Evolutionary conservation across 2,797 vertebrate species (phyloP).

Genomic region (Benthosema pterotum): DNA sequence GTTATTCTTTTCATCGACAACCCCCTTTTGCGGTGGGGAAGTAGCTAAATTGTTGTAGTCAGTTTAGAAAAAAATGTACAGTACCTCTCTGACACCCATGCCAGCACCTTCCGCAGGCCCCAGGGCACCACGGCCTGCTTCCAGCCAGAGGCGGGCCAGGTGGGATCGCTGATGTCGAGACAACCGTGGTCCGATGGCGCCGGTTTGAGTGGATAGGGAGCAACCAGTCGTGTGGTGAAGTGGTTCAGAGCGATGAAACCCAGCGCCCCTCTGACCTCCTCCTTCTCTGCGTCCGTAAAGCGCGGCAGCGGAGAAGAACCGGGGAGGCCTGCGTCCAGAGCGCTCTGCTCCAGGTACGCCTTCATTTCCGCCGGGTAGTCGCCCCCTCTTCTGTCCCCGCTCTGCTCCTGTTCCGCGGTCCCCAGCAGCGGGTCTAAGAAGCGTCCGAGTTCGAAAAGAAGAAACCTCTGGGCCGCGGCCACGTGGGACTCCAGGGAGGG

Average conservation of each 20-base stretch:
- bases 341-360: conserved; percentile 76
- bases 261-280: conserved; percentile 83
- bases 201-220: conserved; percentile 63
- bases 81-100: conserved; percentile 85
- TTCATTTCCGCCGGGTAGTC: conserved; percentile 84
- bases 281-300: conserved; percentile 82
- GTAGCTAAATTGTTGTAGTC: too few relatives aligned
- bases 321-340: conserved; percentile 59
- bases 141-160: conserved; percentile 80
- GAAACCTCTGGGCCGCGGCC: conserved; percentile 83
- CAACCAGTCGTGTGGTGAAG: conserved; percentile 92
- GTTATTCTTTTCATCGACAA: too few relatives aligned
- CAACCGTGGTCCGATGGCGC: conserved; percentile 76
- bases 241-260: conserved; percentile 94
- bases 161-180: conserved; percentile 84
- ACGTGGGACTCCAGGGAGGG: conserved; percentile 84
- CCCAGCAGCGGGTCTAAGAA: conserved; percentile 91
- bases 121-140: conserved; percentile 86
- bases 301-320: conserved; percentile 77
- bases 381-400: conserved; percentile 49
- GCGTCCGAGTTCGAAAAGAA: conserved; percentile 90
- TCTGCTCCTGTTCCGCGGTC: conserved; percentile 35
- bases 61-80: too few relatives aligned
- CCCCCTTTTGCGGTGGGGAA: too few relatives aligned
- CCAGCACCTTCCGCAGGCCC: conserved; percentile 86